Conservation (phyloP, 2,888 invertebrate species). For the Platycnemis pennipes region DNA sequence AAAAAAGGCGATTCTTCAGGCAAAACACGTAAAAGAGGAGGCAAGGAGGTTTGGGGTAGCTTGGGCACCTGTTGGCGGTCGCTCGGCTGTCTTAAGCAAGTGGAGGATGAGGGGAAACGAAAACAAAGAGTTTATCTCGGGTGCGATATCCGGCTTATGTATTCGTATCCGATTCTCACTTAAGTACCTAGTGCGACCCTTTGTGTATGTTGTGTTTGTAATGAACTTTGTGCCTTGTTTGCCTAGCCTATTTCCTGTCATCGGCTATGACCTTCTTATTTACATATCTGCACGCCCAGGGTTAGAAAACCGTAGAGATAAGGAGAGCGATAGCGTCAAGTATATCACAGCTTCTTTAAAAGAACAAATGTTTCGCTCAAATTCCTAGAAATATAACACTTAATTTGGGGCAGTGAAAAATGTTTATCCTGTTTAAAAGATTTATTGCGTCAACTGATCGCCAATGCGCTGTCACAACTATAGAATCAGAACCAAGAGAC, state of each 20-base stretch:
- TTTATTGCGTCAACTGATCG: too few relatives aligned
- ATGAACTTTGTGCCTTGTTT: not conserved
- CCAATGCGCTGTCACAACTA: too few relatives aligned
- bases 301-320: not conserved
- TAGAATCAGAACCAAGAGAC: too few relatives aligned
- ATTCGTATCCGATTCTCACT: not conserved
- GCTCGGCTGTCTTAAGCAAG: not conserved
- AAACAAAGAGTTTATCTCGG: not conserved
- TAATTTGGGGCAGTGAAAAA: too few relatives aligned
- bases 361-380: too few relatives aligned
- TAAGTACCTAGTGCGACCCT: not conserved
- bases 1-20: not conserved
- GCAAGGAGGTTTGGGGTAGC: not conserved
- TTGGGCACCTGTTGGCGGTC: slow-evolving; percentile 45
- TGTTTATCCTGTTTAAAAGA: too few relatives aligned
- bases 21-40: not conserved
- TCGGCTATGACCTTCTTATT: not conserved
- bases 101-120: not conserved
- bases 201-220: not conserved
- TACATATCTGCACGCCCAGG: not conserved
- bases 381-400: too few relatives aligned
- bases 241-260: not conserved
- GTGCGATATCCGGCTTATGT: slow-evolving; percentile 17
- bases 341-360: too few relatives aligned
- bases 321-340: not conserved